Conservation (phyloP, 2,113 vertebrate genomes). For the Mobula hypostoma region DNA sequence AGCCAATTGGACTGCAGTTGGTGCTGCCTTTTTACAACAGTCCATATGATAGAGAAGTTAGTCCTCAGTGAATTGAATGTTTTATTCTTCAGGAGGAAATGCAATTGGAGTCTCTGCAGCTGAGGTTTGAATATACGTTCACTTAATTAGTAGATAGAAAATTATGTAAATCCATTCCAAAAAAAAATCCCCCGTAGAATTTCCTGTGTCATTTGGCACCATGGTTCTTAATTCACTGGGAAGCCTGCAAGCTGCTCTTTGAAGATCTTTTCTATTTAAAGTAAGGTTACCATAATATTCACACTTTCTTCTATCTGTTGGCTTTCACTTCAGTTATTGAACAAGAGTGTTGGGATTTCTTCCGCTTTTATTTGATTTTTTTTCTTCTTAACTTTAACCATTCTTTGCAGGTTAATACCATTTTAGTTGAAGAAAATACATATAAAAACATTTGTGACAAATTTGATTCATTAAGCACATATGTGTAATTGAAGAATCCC, state of each 20-base stretch:
- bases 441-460: too few relatives aligned
- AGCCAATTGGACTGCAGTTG: neutral
- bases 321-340: neutral
- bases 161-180: constrained; percentile 3
- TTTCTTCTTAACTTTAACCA: neutral
- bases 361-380: neutral
- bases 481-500: too few relatives aligned
- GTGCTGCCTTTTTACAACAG: neutral
- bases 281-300: neutral
- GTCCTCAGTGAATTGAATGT: too few relatives aligned
- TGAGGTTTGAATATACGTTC: too few relatives aligned
- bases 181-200: neutral
- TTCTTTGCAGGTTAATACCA: neutral
- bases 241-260: neutral
- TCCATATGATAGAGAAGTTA: too few relatives aligned
- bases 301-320: neutral
- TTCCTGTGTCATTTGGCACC: neutral
- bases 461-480: too few relatives aligned
- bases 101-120: too few relatives aligned
- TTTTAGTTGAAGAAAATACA: too few relatives aligned
- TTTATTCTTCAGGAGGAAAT: too few relatives aligned
- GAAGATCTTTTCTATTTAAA: neutral
- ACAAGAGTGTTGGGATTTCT: neutral
- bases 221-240: neutral
- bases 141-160: neutral